Base-by-base conservation (phyloP, 2,888 invertebrate genomes). In the Ypsolopha scabrella region DNA sequence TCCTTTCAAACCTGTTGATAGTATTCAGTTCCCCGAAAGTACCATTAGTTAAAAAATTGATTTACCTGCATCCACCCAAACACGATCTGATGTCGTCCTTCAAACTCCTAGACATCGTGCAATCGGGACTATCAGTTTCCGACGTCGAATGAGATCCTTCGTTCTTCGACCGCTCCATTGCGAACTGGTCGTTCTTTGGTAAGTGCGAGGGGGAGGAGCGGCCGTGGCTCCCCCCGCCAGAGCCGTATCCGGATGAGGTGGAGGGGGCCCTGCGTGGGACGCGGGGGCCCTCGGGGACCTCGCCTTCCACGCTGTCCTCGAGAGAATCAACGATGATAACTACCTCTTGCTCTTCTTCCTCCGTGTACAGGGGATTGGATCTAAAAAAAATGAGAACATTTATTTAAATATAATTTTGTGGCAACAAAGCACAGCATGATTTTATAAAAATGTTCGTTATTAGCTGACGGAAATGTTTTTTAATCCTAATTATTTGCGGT, bases 291-390 rank as follows among this genome's bases (percentile, higher is more conserved):
- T 64, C 57, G 6, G 53, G 48, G 7, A 7, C 65, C 34, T 70
- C 74, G 1, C 60, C 68, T 55, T 70, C 78, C 34, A 64, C 62
- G 10, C 62, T 62, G 52, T 76, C 78, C 52, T 81, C 81, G 53
- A 78, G 62, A 10, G 79, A 76, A 63, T 86, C 83, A 67, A 86
- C 83, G 41, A 80, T 75, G 58, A 86, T 85, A 54, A 83, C 85
- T 63, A 86, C 81, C 77, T 85, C 86, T 59, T 86, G 83, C 60
- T 83, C 83, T 57, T 86, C 85, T 55, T 82, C 83, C 62, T 86
- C 86, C 52, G 74, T 75, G 60, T 79, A 86, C 54, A 86, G 62
- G 36, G 86, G 86, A 60, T 86, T 86, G 9, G 85, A 82, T 62
- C 86, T 86, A 13, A 11, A 13, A 13, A 43, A 13, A 24, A 24